These are phyloP conservation scores for Harpalus rubripes DNA, from an alignment of 2,888 invertebrate species.

Conservation along the genomic window DNA sequence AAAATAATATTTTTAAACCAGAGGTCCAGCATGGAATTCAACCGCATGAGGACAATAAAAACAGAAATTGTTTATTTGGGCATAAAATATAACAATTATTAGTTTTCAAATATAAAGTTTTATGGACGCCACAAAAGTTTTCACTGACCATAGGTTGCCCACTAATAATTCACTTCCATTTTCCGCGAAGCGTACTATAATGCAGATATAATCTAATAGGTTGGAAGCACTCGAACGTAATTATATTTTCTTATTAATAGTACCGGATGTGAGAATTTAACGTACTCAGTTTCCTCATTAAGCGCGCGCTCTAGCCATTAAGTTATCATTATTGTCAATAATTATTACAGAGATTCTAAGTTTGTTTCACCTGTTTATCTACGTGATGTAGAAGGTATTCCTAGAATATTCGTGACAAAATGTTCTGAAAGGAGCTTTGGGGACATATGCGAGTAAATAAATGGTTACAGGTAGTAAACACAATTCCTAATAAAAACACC, in stretches of 20 bases:
- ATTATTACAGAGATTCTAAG: background rate
- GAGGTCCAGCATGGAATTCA: no score
- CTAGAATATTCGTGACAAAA: background rate
- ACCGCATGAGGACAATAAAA: no score
- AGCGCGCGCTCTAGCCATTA: background rate
- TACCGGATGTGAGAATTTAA: background rate
- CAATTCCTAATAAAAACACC: conserved; percentile 56
- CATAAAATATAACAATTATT: no score
- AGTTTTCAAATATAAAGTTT: no score
- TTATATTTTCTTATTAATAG: conserved; percentile 4
- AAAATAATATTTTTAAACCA: no score
- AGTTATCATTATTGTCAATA: conserved; percentile 3
- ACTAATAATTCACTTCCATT: no score
- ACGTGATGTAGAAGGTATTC: background rate
- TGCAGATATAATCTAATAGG: no score
- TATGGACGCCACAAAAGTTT: no score
- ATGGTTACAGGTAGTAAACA: conserved; percentile 39
- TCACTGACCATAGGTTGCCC: no score
- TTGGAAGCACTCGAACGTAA: background rate
- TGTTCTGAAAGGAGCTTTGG: background rate
- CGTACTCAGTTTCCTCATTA: background rate
- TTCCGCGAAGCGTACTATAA: no score
- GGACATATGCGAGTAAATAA: conserved; percentile 1
- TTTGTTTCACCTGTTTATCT: background rate
- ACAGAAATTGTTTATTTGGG: no score